These are phyloP conservation scores for Falco naumanni DNA, from an alignment of 2,797 vertebrate genomes.

Conservation along the genomic window DNA sequence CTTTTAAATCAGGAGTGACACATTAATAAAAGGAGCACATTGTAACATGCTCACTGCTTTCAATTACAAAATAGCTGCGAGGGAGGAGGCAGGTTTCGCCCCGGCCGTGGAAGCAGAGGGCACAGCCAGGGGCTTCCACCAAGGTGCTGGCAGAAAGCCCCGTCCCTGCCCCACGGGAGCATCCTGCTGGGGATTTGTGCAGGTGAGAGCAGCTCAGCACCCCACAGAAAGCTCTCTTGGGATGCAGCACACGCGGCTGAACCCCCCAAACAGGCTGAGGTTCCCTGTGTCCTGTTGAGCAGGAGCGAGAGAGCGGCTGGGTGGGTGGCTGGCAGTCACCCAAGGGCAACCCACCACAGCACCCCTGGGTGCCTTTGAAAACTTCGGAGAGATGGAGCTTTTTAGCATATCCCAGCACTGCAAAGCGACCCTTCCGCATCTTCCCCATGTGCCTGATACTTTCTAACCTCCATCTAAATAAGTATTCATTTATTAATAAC, in stretches of 20 bases:
- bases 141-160: neutral
- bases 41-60: neutral
- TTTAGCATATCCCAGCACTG: neutral
- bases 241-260: accelerated
- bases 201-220: accelerated
- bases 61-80: neutral
- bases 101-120: accelerated
- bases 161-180: accelerated
- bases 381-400: accelerated
- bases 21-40: neutral
- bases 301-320: accelerated
- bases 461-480: neutral
- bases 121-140: neutral
- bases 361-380: too few species aligned
- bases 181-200: accelerated
- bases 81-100: neutral
- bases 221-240: accelerated
- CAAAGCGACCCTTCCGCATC: neutral
- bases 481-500: too few species aligned
- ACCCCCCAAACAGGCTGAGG: neutral
- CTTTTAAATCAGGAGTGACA: conserved; percentile 58
- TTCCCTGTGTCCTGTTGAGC: neutral
- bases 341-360: too few species aligned
- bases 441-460: accelerated
- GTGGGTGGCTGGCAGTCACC: neutral